A percentile compares a stretch with the other conserved stretches of the same genome.
phyloP scores from a whole-genome alignment of 2,888 invertebrate species.

The Osmoderma eremita region DNA sequence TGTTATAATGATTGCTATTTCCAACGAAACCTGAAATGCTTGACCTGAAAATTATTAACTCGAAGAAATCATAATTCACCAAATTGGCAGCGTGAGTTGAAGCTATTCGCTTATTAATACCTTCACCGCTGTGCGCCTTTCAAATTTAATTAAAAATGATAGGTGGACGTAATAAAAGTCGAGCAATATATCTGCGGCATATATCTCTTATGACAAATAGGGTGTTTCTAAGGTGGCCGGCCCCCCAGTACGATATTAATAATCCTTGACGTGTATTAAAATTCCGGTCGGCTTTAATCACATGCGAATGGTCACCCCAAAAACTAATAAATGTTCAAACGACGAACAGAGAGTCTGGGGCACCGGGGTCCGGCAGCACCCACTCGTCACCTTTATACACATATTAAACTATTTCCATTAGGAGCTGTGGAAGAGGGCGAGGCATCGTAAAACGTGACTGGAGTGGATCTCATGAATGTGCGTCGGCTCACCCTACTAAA shows the following conservation, averaged over 20 bases:
- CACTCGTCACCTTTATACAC: constrained; percentile 38
- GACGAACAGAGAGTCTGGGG: constrained; percentile 37
- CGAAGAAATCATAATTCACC: not conserved
- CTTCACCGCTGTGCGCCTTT: not conserved
- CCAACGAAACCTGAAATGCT: too few relatives aligned
- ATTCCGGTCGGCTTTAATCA: constrained; percentile 60
- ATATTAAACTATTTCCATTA: constrained; percentile 42
- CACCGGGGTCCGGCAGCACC: constrained; percentile 33
- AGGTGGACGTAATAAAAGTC: constrained; percentile 33
- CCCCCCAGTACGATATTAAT: constrained; percentile 55
- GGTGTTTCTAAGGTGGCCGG: constrained; percentile 39
- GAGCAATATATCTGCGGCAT: constrained; percentile 17
- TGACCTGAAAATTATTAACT: too few relatives aligned
- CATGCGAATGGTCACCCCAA: constrained; percentile 61
- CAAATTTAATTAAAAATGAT: constrained; percentile 34
- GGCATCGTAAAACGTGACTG: constrained; percentile 19
- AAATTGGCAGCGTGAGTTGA: not conserved
- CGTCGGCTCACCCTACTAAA: constrained; percentile 9
- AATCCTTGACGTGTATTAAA: constrained; percentile 61
- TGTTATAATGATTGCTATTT: too few relatives aligned
- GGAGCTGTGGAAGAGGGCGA: constrained; percentile 4
- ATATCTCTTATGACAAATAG: constrained; percentile 35
- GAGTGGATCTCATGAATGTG: constrained; percentile 23
- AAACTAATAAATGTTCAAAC: constrained; percentile 62
- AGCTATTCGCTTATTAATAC: constrained; percentile 17